Conservation (phyloP, 2,888 invertebrate species). For the Copidosoma aretas region DNA sequence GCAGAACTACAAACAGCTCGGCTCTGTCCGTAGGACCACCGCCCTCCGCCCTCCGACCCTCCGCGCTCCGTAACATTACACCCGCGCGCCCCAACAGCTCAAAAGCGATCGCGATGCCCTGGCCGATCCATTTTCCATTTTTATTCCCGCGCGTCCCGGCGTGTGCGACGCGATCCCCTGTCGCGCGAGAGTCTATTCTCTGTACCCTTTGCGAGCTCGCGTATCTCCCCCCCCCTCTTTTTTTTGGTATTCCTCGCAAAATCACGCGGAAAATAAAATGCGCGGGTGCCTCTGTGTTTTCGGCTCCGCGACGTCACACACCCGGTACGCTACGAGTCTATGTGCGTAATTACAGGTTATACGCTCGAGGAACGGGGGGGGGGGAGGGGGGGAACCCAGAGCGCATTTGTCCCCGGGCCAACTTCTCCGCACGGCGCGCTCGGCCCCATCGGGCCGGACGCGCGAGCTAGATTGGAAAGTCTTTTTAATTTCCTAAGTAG, state of each 20-base stretch:
- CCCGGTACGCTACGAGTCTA: no score
- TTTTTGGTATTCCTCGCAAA: slow-evolving; percentile 9
- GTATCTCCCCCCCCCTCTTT: neutral
- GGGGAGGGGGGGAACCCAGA: no score
- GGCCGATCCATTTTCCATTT: slow-evolving; percentile 10
- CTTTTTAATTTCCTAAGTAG: slow-evolving; percentile 52
- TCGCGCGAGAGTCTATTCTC: no score
- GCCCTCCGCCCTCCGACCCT: neutral
- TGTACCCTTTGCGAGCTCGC: no score
- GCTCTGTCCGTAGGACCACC: neutral
- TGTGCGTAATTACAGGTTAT: no score
- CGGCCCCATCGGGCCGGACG: no score
- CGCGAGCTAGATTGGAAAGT: slow-evolving; percentile 22
- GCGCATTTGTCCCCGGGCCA: no score
- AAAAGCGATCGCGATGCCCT: slow-evolving; percentile 12
- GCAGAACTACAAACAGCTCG: slow-evolving; percentile 51
- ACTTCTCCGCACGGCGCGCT: no score
- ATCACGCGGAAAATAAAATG: no score
- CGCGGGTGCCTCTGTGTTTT: no score
- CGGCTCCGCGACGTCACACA: no score
- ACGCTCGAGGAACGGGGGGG: no score
- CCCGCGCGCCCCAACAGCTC: neutral
- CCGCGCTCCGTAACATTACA: neutral
- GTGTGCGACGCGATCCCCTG: slow-evolving; percentile 31
- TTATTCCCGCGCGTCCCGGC: slow-evolving; percentile 29